Conservation (phyloP, 2,113 vertebrate species). For the Apistogramma diplotaenia region DNA sequence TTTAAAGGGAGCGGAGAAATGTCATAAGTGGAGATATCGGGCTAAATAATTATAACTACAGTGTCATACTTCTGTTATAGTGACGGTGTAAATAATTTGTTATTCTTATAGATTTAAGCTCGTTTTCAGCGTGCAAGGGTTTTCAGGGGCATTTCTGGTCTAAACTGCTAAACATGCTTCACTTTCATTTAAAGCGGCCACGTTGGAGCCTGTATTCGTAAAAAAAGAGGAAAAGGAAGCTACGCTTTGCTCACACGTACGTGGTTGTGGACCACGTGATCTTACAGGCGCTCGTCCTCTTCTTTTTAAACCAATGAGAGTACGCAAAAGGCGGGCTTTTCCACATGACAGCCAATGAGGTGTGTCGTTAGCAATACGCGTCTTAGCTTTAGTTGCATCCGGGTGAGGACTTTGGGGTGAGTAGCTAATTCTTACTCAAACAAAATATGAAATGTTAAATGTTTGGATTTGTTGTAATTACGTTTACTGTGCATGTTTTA, state of each 20-base stretch:
- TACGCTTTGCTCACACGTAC: background rate
- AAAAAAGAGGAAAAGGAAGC: background rate
- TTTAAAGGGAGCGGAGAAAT: no score
- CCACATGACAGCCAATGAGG: conserved; percentile 43
- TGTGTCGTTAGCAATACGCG: conserved; percentile 27
- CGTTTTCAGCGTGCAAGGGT: background rate
- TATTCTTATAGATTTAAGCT: background rate
- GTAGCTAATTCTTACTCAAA: conserved; percentile 39
- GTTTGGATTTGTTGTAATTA: background rate
- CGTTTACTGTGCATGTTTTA: fast-evolving
- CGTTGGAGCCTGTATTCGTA: conserved; percentile 28
- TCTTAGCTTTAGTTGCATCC: conserved; percentile 52
- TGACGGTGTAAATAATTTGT: background rate
- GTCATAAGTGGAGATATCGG: no score
- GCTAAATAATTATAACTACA: background rate
- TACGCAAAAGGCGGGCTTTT: background rate
- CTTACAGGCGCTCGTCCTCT: fast-evolving
- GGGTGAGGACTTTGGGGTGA: conserved; percentile 62
- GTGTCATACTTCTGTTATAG: background rate
- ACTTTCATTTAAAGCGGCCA: conserved; percentile 25
- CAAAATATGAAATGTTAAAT: background rate
- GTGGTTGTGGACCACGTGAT: conserved; percentile 29
- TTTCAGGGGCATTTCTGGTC: background rate
- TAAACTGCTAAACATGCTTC: background rate
- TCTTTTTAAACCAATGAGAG: conserved; percentile 29